Evolutionary conservation across 2,113 vertebrate genomes (phyloP).

Genomic region (Petrocephalus microphthalmus): DNA sequence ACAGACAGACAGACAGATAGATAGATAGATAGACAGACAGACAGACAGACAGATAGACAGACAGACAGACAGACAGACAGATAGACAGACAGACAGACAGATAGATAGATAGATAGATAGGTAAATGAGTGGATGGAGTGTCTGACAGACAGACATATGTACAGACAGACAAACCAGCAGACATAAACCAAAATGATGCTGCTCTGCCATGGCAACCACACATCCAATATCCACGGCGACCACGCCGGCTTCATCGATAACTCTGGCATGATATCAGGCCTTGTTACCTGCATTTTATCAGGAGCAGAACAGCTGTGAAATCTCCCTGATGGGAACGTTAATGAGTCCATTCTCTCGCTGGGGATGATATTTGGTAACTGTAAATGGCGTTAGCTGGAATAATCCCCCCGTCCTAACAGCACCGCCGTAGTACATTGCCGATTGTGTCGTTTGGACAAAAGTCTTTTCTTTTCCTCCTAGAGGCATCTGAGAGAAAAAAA

Average conservation of each 20-base stretch:
- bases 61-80: too few relatives aligned
- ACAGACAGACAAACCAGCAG: too few relatives aligned
- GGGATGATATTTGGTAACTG: background rate
- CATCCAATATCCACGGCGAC: conserved; percentile 19
- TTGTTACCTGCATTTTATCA: background rate
- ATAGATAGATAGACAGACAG: too few relatives aligned
- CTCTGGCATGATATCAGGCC: background rate
- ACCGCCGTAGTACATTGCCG: background rate
- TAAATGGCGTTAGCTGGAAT: background rate
- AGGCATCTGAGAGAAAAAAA: background rate
- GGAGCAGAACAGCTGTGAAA: background rate
- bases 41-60: too few relatives aligned
- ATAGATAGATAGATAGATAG: too few relatives aligned
- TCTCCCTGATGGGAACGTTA: conserved; percentile 14
- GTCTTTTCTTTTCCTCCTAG: background rate
- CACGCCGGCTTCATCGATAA: background rate
- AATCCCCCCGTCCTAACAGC: background rate
- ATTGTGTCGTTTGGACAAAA: background rate
- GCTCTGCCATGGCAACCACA: conserved; percentile 26
- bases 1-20: too few relatives aligned
- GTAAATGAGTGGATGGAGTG: too few relatives aligned
- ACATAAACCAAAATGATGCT: too few relatives aligned
- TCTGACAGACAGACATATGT: too few relatives aligned
- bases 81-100: too few relatives aligned
- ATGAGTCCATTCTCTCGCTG: background rate